Base-by-base conservation (phyloP, 1,140 invertebrate species). In the Eciton burchellii region DNA sequence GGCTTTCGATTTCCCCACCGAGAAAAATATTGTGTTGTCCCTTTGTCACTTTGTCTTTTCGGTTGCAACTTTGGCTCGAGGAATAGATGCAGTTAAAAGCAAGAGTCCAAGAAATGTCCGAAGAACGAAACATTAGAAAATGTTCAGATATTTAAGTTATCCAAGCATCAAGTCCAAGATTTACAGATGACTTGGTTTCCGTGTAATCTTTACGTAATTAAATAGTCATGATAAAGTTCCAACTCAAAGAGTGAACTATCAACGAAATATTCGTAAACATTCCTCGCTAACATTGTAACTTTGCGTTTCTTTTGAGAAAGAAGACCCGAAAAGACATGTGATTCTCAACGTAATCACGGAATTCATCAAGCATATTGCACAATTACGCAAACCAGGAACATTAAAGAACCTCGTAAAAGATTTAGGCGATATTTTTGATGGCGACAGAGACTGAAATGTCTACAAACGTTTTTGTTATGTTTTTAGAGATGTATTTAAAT, bases 371-470 rank as follows among this genome's bases (percentile, higher is more conserved):
- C 59, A 14, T 70, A 45, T 66, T 24, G n/a, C n/a, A 14, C 68
- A 16, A 56, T 41, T 21, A 29, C 12, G 19, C 52, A n/a, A 56
- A 19, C n/a, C 54, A 56, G 9, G 24, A 21, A 43, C 57, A 12
- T 47, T 74, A 9, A 59, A 62, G 26, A 24, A 56, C 47, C 12
- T 3, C 5, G 29, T 6, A 66, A 21, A 52, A 45, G 29, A 70
- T 29, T 57, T 57, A 70, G 49, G 11, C 4, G 19, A 66, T 81
- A 81, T 71, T 81, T 79, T 81, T 81, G 52, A 52, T 56, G 29
- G 24, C 54, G 26, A 54, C 26, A 82, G 77, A 85, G 83, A 70
- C 76, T 84, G 62, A 73, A 3, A 56, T 21, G 35, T 63, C 45
- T 12, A 57, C 16, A 35, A 19, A 54, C 3, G 1, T 49, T 72